Evolutionary conservation across 2,888 invertebrate genomes (phyloP), one percentile per base, ranked within the genome.

Genomic region (Lycocerus yunnanus): DNA sequence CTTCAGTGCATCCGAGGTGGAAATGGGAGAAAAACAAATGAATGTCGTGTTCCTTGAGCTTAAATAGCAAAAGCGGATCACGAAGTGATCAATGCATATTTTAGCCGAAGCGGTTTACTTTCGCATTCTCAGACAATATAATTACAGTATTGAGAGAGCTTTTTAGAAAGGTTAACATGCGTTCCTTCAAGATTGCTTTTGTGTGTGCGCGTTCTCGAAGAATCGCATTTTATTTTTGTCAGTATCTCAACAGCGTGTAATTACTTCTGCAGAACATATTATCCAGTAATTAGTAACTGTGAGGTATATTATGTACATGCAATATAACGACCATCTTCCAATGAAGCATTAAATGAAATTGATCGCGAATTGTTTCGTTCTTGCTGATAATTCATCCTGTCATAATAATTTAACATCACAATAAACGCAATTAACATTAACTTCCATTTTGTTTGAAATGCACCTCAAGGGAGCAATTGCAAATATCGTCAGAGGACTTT

Each of bases 121-220:
- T 73, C 75, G 71, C 79, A 79, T 79, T 78, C 79, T 77, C 78
- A 79, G 79, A 79, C 79, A 71, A 73, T 78, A 77, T 78, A 79
- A 79, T 78, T 78, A 72, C 78, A 72, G 72, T 70, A 77, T 74
- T 70, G 74, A 77, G 70, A 74, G 27, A 74, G 27, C 69, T 72
- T 74, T 74, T 74, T 72, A 65, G 21, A 65, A 16, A 65, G 70
- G 68, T 71, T 71, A 68, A 63, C 68, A 65, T 24, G 71, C 71
- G 71, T 75, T 73, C 73, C 21, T 66, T 70, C 69, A 72, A 75
- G 63, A 70, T 67, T 43, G 66, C 74, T 75, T 75, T 75, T 71
- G 74, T 67, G 24, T 66, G 65, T 65, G 24, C 24, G 59, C 67
- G 27, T 24, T 61, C 61, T 24, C 10, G 66, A 66, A 69, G 24